Base-by-base conservation (phyloP, 2,797 vertebrate genomes). In the Avahi laniger region DNA sequence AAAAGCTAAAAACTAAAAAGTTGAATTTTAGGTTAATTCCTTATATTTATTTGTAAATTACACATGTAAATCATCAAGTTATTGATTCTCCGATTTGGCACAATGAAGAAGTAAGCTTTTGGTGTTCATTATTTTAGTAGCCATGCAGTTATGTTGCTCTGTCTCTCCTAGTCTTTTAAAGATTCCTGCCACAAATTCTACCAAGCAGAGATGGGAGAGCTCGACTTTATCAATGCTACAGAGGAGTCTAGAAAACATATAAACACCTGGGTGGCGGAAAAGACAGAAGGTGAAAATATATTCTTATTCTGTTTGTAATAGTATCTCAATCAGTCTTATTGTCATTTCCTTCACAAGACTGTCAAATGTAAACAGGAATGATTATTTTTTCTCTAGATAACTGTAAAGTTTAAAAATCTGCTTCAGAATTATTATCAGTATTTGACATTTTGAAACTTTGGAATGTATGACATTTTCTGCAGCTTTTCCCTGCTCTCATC, bases 201-300 rank as follows among this genome's bases (percentile, higher is more conserved):
- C 73, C 63, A 97, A 41, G 95, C 94, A 0, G 96, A 97, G 61
- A 70, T 97, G 96, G 92, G 96, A 75, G 90, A 82, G 69, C 84
- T 97, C 0, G 93, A 93, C 88, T 95, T 97, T 26, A 0, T 12
- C 0, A 24, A 7, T 0, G 63, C 84, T 8, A 0, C 6, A 0
- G 90, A 97, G 24, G 43, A 92, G 46, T 81, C 84, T 63, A 46
- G 75, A 22, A 72, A 82, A 30, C 93, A 92, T 72, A 96, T 95
- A 5, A 96, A 96, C 84, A 72, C 87, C 78, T 98, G 97, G 97
- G 97, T 97, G 1, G 94, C 92, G 0, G 15, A 86, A 4, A 95
- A 86, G 81, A 98, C 97, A 6, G 97, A 97, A 95, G 97, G 97
- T 98, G 61, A 95, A 28, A 65, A 7, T 48, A 12, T 4, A 6